These are phyloP conservation scores for Ceratina calcarata DNA, from an alignment of 1,140 invertebrate genomes.

Conservation along the genomic window DNA sequence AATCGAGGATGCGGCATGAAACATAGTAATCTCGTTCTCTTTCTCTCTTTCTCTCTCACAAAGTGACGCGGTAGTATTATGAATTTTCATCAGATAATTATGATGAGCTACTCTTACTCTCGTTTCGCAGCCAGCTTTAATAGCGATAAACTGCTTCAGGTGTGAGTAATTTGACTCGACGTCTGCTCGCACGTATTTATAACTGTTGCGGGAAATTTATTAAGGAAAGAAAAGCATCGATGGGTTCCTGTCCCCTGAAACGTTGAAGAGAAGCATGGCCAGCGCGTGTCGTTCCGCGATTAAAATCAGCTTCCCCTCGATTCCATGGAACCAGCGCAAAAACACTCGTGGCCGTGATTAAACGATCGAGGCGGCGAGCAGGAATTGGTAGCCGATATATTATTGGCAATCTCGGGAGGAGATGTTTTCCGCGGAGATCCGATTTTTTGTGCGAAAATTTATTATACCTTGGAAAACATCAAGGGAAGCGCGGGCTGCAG, in stretches of 20 bases:
- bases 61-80: no score
- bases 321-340: neutral
- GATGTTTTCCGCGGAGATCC: neutral
- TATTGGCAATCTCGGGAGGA: constrained; percentile 15
- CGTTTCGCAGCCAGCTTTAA: no score
- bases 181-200: neutral
- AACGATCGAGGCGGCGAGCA: neutral
- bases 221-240: neutral
- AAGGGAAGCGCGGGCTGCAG: neutral
- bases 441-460: neutral
- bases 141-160: no score
- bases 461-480: neutral
- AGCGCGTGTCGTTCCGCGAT: constrained; percentile 7
- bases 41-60: no score
- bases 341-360: neutral
- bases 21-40: neutral
- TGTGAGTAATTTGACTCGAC: neutral
- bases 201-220: neutral
- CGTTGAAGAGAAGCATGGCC: neutral
- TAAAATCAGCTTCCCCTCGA: constrained; percentile 20
- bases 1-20: neutral
- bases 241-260: constrained; percentile 2
- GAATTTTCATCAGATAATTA: no score
- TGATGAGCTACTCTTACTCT: no score
- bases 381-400: constrained; percentile 4